Base-by-base conservation (phyloP, 2,113 vertebrate species). In the Heterocephalus glaber region DNA sequence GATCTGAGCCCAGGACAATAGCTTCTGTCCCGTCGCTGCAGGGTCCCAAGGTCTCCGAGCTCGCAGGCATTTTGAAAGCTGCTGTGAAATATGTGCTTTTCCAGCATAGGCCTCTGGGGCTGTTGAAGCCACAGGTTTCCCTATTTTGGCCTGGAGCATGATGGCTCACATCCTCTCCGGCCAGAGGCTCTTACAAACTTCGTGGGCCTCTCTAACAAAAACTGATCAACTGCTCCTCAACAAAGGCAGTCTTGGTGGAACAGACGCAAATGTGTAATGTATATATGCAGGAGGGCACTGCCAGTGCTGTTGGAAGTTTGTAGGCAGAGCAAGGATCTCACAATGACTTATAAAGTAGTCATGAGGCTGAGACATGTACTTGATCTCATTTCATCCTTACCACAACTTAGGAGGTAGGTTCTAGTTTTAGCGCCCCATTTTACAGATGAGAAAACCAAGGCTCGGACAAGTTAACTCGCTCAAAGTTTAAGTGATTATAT, bases 371-470 rank as follows among this genome's bases (percentile, higher is more conserved):
- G 82, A 56, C 79, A 38, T 13, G 19, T 20, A 30, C 35, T 41
- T 74, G 30, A 65, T 56, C 38, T 54, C 68, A 90, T 22, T 60
- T 68, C 58, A 66, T n/a, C 80, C 81, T 90, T 10, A 47, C 44
- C 30, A 74, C 17, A 54, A 22, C 54, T 84, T 49, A 56, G 38
- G 30, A 85, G 58, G 35, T 19, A 44, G 41, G 52, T 20, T 61
- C 86, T 63, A 5, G 47, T 70, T 79, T 83, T 61, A 89, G n/a
- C 17, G 44, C 5, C 49, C 38, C 54, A n/a, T 44, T 91, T 91
- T 74, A 68, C 47, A 89, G 84, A 84, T 35, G 38, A 54, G 61
- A 58, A 86, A 91, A 89, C 65, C 16, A 88, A 93, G 70, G 35
- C n/a, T 85, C 13, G 47, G 60, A 87, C 60, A 94, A 8, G 56